phyloP scores from a whole-genome alignment of 1,140 invertebrate genomes.

The Bacillus rossius region DNA sequence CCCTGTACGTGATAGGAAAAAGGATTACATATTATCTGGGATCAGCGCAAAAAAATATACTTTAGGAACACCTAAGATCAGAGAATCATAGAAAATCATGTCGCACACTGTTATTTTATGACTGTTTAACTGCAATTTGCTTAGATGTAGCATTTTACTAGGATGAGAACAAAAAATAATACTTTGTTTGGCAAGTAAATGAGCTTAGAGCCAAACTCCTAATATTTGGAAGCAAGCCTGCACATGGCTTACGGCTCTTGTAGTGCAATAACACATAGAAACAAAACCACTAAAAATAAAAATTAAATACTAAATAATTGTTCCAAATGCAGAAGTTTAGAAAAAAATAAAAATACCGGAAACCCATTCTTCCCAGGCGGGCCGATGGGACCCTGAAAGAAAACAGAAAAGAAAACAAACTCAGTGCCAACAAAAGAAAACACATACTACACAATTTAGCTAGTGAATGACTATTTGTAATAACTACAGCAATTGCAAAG shows the following conservation, averaged over 20 bases:
- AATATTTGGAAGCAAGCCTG: conserved; percentile 12
- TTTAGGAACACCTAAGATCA: too few species aligned
- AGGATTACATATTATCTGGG: too few species aligned
- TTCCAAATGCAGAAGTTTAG: conserved; percentile 39
- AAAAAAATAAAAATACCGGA: conserved; percentile 66
- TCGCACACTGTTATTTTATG: too few species aligned
- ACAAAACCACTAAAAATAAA: conserved; percentile 25
- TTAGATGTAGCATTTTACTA: too few species aligned
- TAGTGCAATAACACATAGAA: conserved; percentile 10
- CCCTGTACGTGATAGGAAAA: too few species aligned
- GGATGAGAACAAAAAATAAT: too few species aligned
- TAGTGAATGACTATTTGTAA: not conserved
- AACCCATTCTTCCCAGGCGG: conserved; percentile 81
- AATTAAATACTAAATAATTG: conserved; percentile 29
- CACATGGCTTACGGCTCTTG: not conserved
- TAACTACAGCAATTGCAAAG: not conserved
- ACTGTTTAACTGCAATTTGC: too few species aligned
- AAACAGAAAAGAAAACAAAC: conserved; percentile 38
- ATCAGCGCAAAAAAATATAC: too few species aligned
- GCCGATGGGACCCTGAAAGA: conserved; percentile 69
- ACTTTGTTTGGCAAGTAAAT: too few species aligned
- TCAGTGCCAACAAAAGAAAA: conserved; percentile 28
- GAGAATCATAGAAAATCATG: too few species aligned
- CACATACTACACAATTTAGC: too few species aligned
- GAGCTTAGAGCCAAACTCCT: too few species aligned